Evolutionary conservation across 2,888 invertebrate species (phyloP), one percentile per base, ranked within the genome.

Genomic region (Nycteola revayana): DNA sequence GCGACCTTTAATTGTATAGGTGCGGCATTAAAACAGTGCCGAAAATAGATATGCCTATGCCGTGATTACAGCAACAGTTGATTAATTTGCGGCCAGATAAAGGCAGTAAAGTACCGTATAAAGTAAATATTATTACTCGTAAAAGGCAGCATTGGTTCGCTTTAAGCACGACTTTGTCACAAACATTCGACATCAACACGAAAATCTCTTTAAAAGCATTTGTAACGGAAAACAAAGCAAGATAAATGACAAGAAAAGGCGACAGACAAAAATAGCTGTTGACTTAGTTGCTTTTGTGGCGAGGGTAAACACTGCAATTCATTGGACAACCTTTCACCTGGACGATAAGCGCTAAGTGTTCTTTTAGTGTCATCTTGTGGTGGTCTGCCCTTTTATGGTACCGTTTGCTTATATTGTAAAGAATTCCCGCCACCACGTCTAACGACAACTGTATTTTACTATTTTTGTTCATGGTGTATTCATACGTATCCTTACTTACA

Each of bases 321-420:
- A 73, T 75, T 67, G 60, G 60, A 62, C 72, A 75, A 81, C 79
- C 81, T 81, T 78, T 81, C 81, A 81, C 80, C 81, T 79, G 74
- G 49, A 39, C 58, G 77, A 80, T 78, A 79, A 75, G 66, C 56
- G 61, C 61, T 67, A 70, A 76, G 69, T 72, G 70, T 69, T 66
- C 63, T 71, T 40, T 66, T 63, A 66, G 62, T 69, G 62, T 63
- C 62, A 58, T 57, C 59, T 47, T 54, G 49, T 39, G 51, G 54
- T 58, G 50, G 47, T 49, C 50, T 60, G 39, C 28, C 51, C 48
- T 57, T 69, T 68, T 58, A 63, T 43, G 56, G 42, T 32, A 36
- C 24, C 37, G 35, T 55, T 58, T 60, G 60, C 66, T 60, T 60
- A 41, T 43, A 38, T 37, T 44, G 44, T 47, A 45, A 54, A 50